Evolutionary conservation across 2,797 vertebrate species (phyloP).

Genomic region (Anolis apletophallus): DNA sequence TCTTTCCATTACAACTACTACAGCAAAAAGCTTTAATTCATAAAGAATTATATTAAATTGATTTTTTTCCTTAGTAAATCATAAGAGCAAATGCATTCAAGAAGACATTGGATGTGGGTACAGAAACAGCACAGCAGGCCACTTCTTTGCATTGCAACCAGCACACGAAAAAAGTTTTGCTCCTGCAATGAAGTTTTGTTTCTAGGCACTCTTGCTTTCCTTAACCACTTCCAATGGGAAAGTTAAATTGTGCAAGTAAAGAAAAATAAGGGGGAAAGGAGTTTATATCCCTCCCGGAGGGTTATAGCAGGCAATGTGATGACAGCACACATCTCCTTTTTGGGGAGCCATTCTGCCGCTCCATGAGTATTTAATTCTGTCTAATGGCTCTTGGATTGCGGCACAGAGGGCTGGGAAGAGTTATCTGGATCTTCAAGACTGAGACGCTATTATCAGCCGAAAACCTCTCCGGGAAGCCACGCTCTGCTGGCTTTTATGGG

Average conservation of each 20-base stretch:
- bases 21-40: too few relatives aligned
- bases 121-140: background rate
- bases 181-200: background rate
- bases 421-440: slow-evolving; percentile 35
- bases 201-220: too few relatives aligned
- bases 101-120: too few relatives aligned
- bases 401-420: slow-evolving; percentile 9
- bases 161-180: background rate
- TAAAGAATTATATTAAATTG: too few relatives aligned
- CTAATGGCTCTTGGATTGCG: slow-evolving; percentile 42
- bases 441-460: slow-evolving; percentile 32
- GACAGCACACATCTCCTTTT: slow-evolving; percentile 13
- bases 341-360: slow-evolving; percentile 14
- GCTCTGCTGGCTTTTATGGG: slow-evolving; percentile 39
- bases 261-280: slow-evolving; percentile 6
- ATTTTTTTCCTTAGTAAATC: too few relatives aligned
- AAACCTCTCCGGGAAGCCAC: slow-evolving; percentile 13
- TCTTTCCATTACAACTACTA: too few relatives aligned
- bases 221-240: background rate
- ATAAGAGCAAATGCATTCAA: too few relatives aligned
- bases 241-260: slow-evolving; percentile 24
- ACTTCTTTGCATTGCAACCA: background rate
- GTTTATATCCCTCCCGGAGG: slow-evolving; percentile 29
- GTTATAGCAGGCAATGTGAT: slow-evolving; percentile 27
- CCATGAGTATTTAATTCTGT: slow-evolving; percentile 44